Conservation (phyloP, 2,888 invertebrate genomes). For the Stegana nigrithorax region DNA sequence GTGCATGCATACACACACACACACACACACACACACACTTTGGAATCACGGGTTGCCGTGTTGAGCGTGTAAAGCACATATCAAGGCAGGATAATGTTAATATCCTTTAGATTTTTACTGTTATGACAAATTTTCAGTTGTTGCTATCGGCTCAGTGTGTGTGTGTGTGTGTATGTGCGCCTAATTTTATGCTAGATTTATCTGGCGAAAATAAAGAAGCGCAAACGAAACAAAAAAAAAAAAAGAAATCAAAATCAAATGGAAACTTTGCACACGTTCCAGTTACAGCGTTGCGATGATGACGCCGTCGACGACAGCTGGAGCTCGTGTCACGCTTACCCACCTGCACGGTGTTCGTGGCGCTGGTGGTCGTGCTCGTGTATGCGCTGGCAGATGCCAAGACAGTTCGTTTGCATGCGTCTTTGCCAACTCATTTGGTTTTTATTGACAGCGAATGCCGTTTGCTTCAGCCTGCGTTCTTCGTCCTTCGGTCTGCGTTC, state of each 20-base stretch:
- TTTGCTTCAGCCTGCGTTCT: too few relatives aligned
- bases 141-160: background rate
- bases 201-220: background rate
- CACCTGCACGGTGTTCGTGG: too few relatives aligned
- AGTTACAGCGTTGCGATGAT: too few relatives aligned
- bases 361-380: too few relatives aligned
- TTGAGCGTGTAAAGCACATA: background rate
- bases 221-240: background rate
- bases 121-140: conserved; percentile 26
- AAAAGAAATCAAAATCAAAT: too few relatives aligned
- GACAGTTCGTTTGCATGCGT: too few relatives aligned
- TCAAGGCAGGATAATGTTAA: conserved; percentile 13
- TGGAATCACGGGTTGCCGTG: background rate
- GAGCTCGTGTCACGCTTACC: too few relatives aligned
- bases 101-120: conserved; percentile 22
- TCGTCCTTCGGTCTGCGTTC: too few relatives aligned
- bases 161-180: background rate
- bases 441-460: conserved; percentile 56
- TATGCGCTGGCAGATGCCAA: too few relatives aligned
- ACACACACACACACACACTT: background rate
- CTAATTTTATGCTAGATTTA: conserved; percentile 13
- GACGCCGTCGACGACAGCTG: too few relatives aligned
- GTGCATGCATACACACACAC: background rate
- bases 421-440: too few relatives aligned
- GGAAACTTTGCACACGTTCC: too few relatives aligned